phyloP scores from a whole-genome alignment of 2,797 vertebrate species.

The Hoplostethus mediterraneus region DNA sequence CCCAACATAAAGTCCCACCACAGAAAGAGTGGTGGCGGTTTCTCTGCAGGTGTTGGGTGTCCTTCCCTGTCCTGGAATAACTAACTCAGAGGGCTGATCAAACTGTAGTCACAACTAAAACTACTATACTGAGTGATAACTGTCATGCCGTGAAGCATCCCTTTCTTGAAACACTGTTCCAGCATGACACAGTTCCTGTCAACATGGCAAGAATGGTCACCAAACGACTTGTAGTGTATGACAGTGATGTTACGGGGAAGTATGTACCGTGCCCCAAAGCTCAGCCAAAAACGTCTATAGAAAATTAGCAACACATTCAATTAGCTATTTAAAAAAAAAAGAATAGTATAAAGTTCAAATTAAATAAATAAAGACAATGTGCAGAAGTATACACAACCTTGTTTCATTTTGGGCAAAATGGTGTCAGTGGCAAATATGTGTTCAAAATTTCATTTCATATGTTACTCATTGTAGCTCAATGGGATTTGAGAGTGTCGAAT shows the following conservation, averaged over 20 bases:
- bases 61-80: conserved; percentile 29
- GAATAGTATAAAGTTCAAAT: too few relatives aligned
- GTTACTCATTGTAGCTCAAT: not conserved
- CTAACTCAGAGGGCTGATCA: conserved; percentile 30
- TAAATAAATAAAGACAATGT: too few relatives aligned
- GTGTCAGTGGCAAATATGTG: too few relatives aligned
- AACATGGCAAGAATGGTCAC: not conserved
- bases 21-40: conserved; percentile 25
- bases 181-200: not conserved
- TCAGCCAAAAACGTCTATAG: not conserved
- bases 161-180: not conserved
- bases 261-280: not conserved
- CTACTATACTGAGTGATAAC: conserved; percentile 6
- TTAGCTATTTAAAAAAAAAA: not conserved
- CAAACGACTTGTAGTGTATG: conserved; percentile 2
- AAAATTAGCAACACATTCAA: not conserved
- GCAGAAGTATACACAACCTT: too few relatives aligned
- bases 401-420: too few relatives aligned
- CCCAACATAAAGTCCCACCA: conserved; percentile 31
- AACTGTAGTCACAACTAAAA: conserved; percentile 7
- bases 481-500: not conserved
- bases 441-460: too few relatives aligned
- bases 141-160: conserved; percentile 10
- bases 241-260: not conserved
- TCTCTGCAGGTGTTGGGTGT: conserved; percentile 30